These are phyloP conservation scores for Drosophila recens DNA, from an alignment of 2,888 invertebrate genomes.

Conservation along the genomic window DNA sequence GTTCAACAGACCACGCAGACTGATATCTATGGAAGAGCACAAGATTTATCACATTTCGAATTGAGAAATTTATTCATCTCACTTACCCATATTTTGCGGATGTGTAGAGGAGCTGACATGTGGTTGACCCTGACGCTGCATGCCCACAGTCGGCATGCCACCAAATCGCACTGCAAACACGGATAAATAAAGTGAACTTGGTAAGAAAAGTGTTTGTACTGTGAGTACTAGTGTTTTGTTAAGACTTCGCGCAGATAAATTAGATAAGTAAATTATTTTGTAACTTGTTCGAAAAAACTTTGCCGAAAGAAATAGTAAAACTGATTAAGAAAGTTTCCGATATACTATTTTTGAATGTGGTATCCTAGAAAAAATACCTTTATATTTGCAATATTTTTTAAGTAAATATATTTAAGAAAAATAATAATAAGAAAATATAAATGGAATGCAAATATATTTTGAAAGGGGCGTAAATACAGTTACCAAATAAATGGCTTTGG, in stretches of 20 bases:
- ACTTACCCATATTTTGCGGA: constrained; percentile 87
- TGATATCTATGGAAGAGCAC: constrained; percentile 78
- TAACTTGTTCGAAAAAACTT: no score
- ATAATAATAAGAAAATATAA: no score
- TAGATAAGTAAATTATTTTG: no score
- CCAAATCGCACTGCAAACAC: constrained; percentile 83
- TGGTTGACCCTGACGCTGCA: constrained; percentile 86
- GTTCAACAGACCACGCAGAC: constrained; percentile 85
- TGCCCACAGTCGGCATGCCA: constrained; percentile 83
- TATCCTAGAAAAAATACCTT: no score
- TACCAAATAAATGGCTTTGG: no score
- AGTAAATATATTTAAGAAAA: no score
- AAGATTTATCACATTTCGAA: background rate
- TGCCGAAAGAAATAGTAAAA: no score
- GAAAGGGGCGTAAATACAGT: no score
- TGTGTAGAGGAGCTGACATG: constrained; percentile 89
- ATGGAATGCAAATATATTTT: no score
- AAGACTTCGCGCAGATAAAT: background rate
- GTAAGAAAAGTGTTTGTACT: background rate
- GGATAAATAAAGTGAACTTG: constrained; percentile 22
- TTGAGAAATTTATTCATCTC: background rate
- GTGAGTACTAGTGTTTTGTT: background rate
- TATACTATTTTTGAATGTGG: no score
- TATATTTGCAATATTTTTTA: no score
- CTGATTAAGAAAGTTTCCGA: no score